Percentiles rank a stretch among this genome's conserved stretches.
These are phyloP conservation scores for Clarias macrocephalus DNA, from an alignment of 2,113 vertebrate genomes.

Conservation along the genomic window DNA sequence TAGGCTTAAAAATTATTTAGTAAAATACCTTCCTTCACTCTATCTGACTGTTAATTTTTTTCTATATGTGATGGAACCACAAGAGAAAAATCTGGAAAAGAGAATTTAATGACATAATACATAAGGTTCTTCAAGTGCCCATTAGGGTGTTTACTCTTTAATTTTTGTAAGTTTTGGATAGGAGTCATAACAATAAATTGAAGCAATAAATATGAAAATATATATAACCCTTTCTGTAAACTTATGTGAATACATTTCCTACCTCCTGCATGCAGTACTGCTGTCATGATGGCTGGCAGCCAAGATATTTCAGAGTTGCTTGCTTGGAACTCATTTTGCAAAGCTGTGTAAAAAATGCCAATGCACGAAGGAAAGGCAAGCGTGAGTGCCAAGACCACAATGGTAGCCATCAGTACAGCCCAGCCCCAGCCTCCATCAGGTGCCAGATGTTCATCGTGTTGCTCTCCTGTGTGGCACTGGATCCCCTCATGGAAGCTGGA, in stretches of 20 bases:
- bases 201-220: neutral
- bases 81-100: neutral
- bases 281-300: constrained; percentile 82
- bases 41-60: neutral
- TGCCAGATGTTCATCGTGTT: constrained; percentile 39
- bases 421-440: constrained; percentile 78
- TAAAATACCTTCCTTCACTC: neutral
- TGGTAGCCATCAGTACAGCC: constrained; percentile 75
- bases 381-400: constrained; percentile 76
- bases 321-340: constrained; percentile 79
- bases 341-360: constrained; percentile 81
- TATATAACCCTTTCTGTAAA: neutral
- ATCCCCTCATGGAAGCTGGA: neutral
- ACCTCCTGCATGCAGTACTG: constrained; percentile 79
- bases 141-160: neutral
- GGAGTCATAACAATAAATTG: neutral
- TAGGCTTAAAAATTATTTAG: neutral
- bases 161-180: neutral
- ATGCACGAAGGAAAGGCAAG: constrained; percentile 78
- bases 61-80: neutral
- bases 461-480: neutral
- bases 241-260: constrained; percentile 49
- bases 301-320: constrained; percentile 82
- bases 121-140: neutral
- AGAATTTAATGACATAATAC: neutral